These are phyloP conservation scores for Leptinotarsa undecemlineata DNA, from an alignment of 1,140 invertebrate genomes.

Conservation along the genomic window DNA sequence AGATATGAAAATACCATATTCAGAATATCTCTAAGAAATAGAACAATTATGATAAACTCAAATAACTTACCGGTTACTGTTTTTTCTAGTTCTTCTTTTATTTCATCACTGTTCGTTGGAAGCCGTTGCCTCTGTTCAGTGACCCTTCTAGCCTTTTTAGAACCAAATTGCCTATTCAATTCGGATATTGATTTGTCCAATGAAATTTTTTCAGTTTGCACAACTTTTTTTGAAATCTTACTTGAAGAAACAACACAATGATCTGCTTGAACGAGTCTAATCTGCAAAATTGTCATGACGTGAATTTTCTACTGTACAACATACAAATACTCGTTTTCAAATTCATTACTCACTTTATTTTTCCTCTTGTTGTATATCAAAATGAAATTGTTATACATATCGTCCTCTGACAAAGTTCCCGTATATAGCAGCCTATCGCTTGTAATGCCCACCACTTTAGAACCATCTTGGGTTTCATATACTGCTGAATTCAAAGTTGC, in stretches of 20 bases:
- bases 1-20: neutral
- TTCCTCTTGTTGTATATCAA: slow-evolving; percentile 38
- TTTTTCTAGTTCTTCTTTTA: slow-evolving; percentile 57
- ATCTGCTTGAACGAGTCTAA: slow-evolving; percentile 40
- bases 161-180: slow-evolving; percentile 61
- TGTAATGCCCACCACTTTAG: slow-evolving; percentile 36
- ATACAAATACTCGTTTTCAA: neutral
- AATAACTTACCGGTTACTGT: slow-evolving; percentile 55
- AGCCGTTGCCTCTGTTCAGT: slow-evolving; percentile 59
- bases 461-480: slow-evolving; percentile 35
- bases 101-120: slow-evolving; percentile 56
- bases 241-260: slow-evolving; percentile 28
- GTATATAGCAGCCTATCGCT: slow-evolving; percentile 42
- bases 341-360: slow-evolving; percentile 30
- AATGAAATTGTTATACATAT: slow-evolving; percentile 44
- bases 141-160: slow-evolving; percentile 57
- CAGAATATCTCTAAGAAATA: neutral
- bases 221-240: slow-evolving; percentile 22
- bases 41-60: slow-evolving; percentile 20
- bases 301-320: neutral
- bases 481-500: slow-evolving; percentile 31
- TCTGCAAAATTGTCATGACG: slow-evolving; percentile 32
- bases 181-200: slow-evolving; percentile 32
- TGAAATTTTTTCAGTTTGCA: slow-evolving; percentile 6
- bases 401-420: slow-evolving; percentile 36